Conservation (phyloP, 2,797 vertebrate species). For the Diceros bicornis region DNA sequence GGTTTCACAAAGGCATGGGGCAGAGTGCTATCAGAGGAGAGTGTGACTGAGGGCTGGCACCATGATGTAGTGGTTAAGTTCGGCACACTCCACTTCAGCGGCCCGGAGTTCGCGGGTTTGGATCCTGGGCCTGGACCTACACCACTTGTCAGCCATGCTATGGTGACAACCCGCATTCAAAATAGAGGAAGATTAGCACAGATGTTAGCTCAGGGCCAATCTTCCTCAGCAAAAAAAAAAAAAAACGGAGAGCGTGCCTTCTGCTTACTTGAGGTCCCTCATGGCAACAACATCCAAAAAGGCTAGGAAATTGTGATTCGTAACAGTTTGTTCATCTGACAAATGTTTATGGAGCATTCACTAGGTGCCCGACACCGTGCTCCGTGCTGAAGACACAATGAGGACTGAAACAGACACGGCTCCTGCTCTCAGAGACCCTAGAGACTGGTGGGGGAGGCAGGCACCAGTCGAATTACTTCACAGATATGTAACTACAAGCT, state of each 20-base stretch:
- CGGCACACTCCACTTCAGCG: too few relatives aligned
- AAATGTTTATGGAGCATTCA: neutral
- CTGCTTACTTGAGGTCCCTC: neutral
- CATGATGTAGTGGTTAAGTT: too few relatives aligned
- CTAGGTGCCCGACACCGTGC: accelerated
- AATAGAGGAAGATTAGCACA: too few relatives aligned
- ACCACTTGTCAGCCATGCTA: too few relatives aligned
- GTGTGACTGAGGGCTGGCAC: too few relatives aligned
- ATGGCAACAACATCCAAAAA: neutral
- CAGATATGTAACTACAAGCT: neutral
- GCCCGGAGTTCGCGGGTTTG: too few relatives aligned
- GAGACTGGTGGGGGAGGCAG: neutral
- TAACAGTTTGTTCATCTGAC: neutral
- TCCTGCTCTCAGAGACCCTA: neutral
- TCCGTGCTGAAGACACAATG: neutral
- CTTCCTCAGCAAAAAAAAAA: too few relatives aligned
- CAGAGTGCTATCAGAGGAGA: neutral
- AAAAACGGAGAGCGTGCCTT: neutral
- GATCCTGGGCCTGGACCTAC: too few relatives aligned
- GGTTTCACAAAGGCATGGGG: neutral
- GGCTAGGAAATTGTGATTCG: neutral
- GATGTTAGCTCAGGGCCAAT: too few relatives aligned
- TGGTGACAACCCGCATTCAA: too few relatives aligned
- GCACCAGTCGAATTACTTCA: neutral
- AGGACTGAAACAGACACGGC: neutral